Percentiles rank a stretch among this genome's conserved stretches.
Conservation (phyloP, 1,140 invertebrate genomes). For the Sinonovacula constricta region DNA sequence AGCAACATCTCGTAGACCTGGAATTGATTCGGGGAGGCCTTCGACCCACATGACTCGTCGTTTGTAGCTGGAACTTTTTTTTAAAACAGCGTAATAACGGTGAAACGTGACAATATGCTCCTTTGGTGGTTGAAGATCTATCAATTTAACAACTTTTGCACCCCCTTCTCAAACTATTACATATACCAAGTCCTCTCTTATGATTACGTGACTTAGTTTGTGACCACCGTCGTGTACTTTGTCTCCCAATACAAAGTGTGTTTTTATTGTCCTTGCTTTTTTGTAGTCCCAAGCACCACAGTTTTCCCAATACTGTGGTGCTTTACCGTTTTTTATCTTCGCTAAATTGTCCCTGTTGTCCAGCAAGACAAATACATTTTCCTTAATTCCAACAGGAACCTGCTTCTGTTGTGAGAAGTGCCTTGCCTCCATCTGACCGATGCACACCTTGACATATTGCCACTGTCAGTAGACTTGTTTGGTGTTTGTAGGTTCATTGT, state of each 20-base stretch:
- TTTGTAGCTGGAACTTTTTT: conserved; percentile 6
- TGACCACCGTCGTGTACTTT: neutral
- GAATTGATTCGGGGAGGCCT: neutral
- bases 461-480: no score
- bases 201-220: neutral
- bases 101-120: neutral
- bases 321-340: neutral
- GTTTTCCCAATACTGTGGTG: conserved; percentile 5
- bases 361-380: conserved; percentile 6
- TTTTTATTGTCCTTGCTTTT: neutral
- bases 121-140: conserved; percentile 4
- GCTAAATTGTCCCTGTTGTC: neutral
- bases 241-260: neutral
- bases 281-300: conserved; percentile 16
- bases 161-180: neutral
- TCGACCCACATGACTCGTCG: neutral
- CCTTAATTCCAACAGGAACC: conserved; percentile 11
- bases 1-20: no score
- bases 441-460: no score
- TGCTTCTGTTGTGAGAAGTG: no score
- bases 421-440: no score
- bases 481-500: no score
- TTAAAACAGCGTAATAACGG: neutral
- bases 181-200: neutral
- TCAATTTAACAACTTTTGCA: neutral